Base-by-base conservation (phyloP, 1,140 invertebrate species). In the Drosophila auraria region DNA sequence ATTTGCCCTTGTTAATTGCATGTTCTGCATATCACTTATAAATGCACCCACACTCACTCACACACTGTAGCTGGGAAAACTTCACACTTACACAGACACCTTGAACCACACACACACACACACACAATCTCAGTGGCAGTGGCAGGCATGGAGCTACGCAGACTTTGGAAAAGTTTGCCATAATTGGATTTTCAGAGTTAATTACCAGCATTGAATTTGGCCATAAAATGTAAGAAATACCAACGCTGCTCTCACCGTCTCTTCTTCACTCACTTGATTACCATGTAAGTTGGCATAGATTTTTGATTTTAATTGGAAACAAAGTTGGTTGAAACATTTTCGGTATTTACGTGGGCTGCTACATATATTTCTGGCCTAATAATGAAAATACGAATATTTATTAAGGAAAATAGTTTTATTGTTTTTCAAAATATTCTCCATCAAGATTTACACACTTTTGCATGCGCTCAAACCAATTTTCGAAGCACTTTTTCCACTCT, bases 151-250 rank as follows among this genome's bases (percentile, higher is more conserved):
- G 27, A 70, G 64, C 27, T 70, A 54, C 45, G 76, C 56, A 75
- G 59, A 69, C 73, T 91, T 83, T 87, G 63, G 69, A 91, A 91
- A 91, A 91, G 87, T 91, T 91, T 72, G 68, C 86, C 89, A 91
- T 91, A 91, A 91, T 91, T 91, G 89, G 89, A 91, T 91, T 91
- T 87, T 91, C 87, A 78, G 84, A 91, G 83, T 91, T 91, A 91
- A 91, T 91, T 91, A 91, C 87, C 89, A 87, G 83, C 87, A 91
- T 91, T 90, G 86, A 90, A 84, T 89, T 90, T 89, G 78, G 74
- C 73, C 78, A 64, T 89, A 89, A 89, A 87, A 89, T 76, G 73
- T 81, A 83, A 84, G 86, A 84, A 66, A 80, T 72, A 79, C 78
- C 63, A 58, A 47, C 25, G 15, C 23, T 25, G 33, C 64, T 40